Percentiles rank a stretch among this genome's conserved stretches.
Conservation (phyloP, 2,888 invertebrate genomes). For the Chorisops tibialis region DNA sequence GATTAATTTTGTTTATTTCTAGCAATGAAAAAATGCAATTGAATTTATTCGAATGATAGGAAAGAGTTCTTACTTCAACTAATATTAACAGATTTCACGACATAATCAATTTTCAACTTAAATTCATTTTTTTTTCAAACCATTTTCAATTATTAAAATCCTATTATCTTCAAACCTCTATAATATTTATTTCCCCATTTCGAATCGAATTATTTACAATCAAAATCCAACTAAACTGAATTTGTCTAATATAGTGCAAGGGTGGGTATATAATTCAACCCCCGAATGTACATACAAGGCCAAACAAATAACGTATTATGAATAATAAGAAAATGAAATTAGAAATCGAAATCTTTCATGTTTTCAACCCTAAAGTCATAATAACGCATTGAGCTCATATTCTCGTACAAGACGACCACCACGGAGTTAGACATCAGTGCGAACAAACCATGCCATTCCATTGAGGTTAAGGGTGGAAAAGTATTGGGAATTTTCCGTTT, state of each 20-base stretch:
- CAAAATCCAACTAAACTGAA: conserved; percentile 12
- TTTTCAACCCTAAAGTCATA: conserved; percentile 5
- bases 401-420: neutral
- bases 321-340: conserved; percentile 21
- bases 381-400: neutral
- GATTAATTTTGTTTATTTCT: too few species aligned
- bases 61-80: too few species aligned
- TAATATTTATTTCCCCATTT: too few species aligned
- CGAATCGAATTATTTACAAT: too few species aligned
- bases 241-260: neutral
- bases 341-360: conserved; percentile 8
- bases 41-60: too few species aligned
- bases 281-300: neutral
- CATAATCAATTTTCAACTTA: too few species aligned
- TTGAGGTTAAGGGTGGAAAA: neutral
- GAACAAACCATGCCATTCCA: neutral
- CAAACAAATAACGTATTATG: conserved; percentile 22
- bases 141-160: too few species aligned
- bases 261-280: neutral
- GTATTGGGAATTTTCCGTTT: neutral
- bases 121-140: too few species aligned
- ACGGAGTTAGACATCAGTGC: neutral
- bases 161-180: too few species aligned
- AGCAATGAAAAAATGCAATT: too few species aligned
- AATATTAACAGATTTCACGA: too few species aligned